Evolutionary conservation across 2,113 vertebrate species (phyloP), one percentile per base, ranked within the genome.

Genomic region (Typhlomys cinereus): DNA sequence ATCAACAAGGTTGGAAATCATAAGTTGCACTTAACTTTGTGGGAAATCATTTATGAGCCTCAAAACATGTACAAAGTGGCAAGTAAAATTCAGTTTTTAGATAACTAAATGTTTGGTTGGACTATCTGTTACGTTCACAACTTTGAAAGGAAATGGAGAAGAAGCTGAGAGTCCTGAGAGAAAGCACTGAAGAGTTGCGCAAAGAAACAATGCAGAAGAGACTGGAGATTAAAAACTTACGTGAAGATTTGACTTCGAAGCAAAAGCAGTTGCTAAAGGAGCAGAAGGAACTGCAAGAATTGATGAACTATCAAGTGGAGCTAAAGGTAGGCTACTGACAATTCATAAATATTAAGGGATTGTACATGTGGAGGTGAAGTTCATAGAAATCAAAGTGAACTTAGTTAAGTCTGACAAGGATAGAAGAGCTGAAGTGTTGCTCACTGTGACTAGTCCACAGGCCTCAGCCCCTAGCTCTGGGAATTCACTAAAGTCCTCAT

Each of bases 131-230:
- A 34, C 86, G 54, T 95, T 95, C 83, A 48, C 94, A 1, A 27
- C 92, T 96, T 96, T 96, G 96, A 62, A 97, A 99, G 99, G 98
- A 99, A 95, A 71, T 97, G 21, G 97, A 98, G 84, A 98, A 97
- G 85, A 98, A 96, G 95, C 96, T 96, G 39, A 97, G 95, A 79
- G 34, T 94, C 39, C 61, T 99, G 87, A 98, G 95, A 96, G 98
- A 99, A 80, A 98, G 93, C 81, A 98, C 95, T 86, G 99, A 99
- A 92, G 98, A 98, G 78, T 96, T 99, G 92, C 98, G 94, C 91
- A 98, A 98, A 96, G 99, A 99, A 96, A 97, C 98, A 67, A 88
- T 94, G 5, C 98, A 99, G 83, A 98, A 98, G 93, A 98, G 97
- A 83, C 90, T 97, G 85, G 99, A 99, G 97, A 97, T 99, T 94